These are phyloP conservation scores for Nezara viridula DNA, from an alignment of 2,888 invertebrate species.

Conservation along the genomic window DNA sequence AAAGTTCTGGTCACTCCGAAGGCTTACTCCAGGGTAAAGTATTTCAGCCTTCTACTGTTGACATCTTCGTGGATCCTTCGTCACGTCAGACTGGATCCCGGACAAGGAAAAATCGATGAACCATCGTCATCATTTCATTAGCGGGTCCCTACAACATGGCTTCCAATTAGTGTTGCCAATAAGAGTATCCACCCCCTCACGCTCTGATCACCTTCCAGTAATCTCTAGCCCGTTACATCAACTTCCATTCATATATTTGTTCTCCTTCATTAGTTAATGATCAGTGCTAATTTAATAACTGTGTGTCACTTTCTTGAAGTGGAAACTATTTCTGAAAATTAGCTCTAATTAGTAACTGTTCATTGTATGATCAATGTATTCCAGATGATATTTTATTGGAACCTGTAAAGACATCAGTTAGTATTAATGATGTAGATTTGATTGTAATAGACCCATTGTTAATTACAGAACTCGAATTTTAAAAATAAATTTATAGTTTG, in stretches of 20 bases:
- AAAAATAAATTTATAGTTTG: no score
- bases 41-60: no score
- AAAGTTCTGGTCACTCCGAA: background rate
- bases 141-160: background rate
- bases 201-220: background rate
- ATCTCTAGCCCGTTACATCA: background rate
- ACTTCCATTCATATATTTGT: background rate
- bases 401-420: background rate
- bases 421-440: no score
- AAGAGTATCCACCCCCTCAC: background rate
- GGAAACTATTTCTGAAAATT: background rate
- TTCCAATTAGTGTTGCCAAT: constrained; percentile 27
- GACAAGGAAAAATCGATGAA: background rate
- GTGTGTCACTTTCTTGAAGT: background rate
- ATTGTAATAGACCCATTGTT: no score
- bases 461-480: no score
- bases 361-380: background rate
- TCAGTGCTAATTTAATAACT: constrained; percentile 12
- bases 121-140: constrained; percentile 24
- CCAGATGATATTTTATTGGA: background rate
- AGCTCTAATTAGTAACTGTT: background rate
- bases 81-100: background rate
- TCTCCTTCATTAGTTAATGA: constrained; percentile 10
- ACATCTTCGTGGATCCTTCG: background rate
- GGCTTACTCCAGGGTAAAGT: background rate